A percentile compares a stretch with the other conserved stretches of the same genome.
These are phyloP conservation scores for Patagioenas fasciata DNA, from an alignment of 2,113 vertebrate genomes.

Conservation along the genomic window DNA sequence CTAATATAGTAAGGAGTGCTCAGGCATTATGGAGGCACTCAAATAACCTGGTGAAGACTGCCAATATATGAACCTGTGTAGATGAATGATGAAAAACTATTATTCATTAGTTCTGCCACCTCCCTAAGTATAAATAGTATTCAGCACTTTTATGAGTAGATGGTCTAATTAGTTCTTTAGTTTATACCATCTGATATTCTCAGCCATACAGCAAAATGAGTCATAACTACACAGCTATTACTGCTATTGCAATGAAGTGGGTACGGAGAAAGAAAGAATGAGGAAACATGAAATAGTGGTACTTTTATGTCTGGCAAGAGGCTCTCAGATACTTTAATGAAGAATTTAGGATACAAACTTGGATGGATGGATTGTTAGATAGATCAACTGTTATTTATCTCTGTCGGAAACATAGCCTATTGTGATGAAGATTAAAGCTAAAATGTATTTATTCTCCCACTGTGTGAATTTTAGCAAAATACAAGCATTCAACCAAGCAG, in stretches of 20 bases:
- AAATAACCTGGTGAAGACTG: neutral
- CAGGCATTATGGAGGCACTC: neutral
- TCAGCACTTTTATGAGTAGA: conserved; percentile 1
- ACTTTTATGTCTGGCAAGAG: neutral
- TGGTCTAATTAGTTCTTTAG: neutral
- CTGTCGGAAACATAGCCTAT: neutral
- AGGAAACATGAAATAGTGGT: neutral
- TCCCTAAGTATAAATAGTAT: neutral
- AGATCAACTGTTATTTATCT: neutral
- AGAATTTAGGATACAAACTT: neutral
- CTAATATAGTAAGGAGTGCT: neutral
- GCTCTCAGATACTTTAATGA: neutral
- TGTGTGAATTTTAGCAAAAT: conserved; percentile 12
- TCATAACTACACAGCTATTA: neutral
- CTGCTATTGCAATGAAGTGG: neutral
- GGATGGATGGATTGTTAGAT: neutral
- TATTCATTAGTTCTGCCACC: neutral
- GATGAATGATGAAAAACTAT: neutral
- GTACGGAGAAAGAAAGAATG: neutral
- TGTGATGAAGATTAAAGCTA: conserved; percentile 14
- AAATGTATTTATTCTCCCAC: neutral
- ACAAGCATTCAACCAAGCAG: neutral
- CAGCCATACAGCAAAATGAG: neutral
- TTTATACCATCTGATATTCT: neutral
- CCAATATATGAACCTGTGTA: neutral